These are phyloP conservation scores for Pseudoips prasinana DNA, from an alignment of 2,888 invertebrate species.

Conservation along the genomic window DNA sequence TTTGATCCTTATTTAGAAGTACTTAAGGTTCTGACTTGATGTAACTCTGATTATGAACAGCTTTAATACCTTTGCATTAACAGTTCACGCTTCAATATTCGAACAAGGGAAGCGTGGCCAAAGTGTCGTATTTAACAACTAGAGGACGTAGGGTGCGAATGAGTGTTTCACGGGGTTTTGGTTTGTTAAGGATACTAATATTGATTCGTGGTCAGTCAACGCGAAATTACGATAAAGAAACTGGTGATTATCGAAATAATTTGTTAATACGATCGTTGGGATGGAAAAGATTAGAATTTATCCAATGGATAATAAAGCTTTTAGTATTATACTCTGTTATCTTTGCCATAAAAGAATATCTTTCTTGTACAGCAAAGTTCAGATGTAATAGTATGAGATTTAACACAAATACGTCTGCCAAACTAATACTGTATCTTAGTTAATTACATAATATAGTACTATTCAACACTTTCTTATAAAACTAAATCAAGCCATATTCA, in stretches of 20 bases:
- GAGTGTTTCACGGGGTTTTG: slow-evolving; percentile 49
- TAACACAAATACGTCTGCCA: too few species aligned
- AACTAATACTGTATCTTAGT: too few species aligned
- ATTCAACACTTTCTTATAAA: too few species aligned
- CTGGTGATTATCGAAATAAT: slow-evolving; percentile 31
- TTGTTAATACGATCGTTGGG: slow-evolving; percentile 12
- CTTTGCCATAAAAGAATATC: too few species aligned
- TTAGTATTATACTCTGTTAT: too few species aligned
- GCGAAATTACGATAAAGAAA: slow-evolving; percentile 46
- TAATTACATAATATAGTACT: too few species aligned
- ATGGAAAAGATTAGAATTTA: too few species aligned
- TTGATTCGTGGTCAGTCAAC: slow-evolving; percentile 39
- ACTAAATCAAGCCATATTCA: too few species aligned
- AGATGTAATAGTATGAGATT: too few species aligned
- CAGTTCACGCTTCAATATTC: slow-evolving; percentile 58
- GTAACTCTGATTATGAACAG: neutral
- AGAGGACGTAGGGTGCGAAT: slow-evolving; percentile 51
- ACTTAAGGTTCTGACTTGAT: too few species aligned
- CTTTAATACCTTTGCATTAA: slow-evolving; percentile 10
- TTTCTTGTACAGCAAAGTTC: too few species aligned
- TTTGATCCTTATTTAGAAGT: slow-evolving; percentile 4
- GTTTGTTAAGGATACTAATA: slow-evolving; percentile 44
- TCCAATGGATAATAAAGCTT: too few species aligned
- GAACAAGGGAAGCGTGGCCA: slow-evolving; percentile 44
- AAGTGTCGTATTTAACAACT: slow-evolving; percentile 61